phyloP scores from a whole-genome alignment of 2,113 vertebrate genomes.

The Labeo catla region DNA sequence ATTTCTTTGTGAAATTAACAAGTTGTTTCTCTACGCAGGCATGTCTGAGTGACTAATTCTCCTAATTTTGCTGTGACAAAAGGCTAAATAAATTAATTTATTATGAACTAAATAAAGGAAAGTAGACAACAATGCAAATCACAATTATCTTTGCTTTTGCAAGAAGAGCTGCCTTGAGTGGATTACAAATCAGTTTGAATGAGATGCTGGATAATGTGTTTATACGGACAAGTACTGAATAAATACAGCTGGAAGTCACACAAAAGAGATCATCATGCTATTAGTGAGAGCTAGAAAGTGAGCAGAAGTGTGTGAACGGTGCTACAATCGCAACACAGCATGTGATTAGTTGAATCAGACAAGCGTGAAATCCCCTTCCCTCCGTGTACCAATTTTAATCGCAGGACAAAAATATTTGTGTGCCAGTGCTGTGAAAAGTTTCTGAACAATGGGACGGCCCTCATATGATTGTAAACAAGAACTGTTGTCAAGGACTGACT shows the following conservation, averaged over 20 bases:
- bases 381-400: not conserved
- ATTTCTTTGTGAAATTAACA: not conserved
- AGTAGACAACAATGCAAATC: not conserved
- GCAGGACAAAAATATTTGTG: conserved; percentile 1
- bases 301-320: not conserved
- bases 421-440: conserved; percentile 11
- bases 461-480: conserved; percentile 12
- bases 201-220: not conserved
- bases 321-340: not conserved
- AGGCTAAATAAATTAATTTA: not conserved
- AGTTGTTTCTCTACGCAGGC: not conserved
- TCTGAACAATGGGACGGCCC: not conserved
- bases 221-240: conserved; percentile 41
- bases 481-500: conserved; percentile 28
- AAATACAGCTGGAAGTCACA: conserved; percentile 45
- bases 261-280: conserved; percentile 14
- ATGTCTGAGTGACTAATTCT: not conserved
- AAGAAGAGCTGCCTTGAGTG: not conserved
- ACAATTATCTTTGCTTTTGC: not conserved
- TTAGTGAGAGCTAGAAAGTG: conserved; percentile 19
- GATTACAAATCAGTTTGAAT: conserved; percentile 1
- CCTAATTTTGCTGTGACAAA: not conserved
- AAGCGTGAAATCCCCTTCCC: conserved; percentile 35
- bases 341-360: conserved; percentile 38
- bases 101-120: not conserved